Evolutionary conservation across 2,888 invertebrate genomes (phyloP).

Genomic region (Plagodis pulveraria): DNA sequence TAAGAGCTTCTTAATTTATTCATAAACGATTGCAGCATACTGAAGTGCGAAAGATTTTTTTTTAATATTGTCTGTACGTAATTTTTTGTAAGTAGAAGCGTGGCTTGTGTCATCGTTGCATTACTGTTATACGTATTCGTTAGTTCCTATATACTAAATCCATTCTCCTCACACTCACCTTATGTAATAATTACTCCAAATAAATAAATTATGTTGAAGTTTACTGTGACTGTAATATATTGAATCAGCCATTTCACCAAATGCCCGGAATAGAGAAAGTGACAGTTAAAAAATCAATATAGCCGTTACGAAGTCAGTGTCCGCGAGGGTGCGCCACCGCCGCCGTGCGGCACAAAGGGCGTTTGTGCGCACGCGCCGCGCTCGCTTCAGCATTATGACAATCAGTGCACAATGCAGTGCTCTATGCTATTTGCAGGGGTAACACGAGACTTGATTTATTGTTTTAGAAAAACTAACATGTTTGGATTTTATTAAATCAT

Average conservation of each 20-base stretch:
- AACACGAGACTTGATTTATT: constrained; percentile 44
- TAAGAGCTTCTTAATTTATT: no score
- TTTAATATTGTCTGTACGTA: no score
- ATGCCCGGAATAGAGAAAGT: constrained; percentile 47
- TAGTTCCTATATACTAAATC: no score
- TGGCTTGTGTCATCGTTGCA: no score
- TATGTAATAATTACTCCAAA: no score
- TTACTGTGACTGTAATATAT: not conserved
- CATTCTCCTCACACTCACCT: no score
- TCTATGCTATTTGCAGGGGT: constrained; percentile 57
- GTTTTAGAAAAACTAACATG: constrained; percentile 25
- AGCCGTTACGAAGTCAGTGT: constrained; percentile 73
- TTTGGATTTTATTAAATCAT: no score
- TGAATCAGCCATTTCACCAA: constrained; percentile 12
- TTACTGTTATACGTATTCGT: no score
- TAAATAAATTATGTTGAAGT: no score
- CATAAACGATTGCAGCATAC: no score
- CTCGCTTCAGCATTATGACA: constrained; percentile 61
- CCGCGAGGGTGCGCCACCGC: constrained; percentile 66
- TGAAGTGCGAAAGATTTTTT: no score
- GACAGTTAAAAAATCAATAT: constrained; percentile 84
- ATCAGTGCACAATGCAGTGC: constrained; percentile 61
- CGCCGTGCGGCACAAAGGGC: constrained; percentile 57
- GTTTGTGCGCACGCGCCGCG: constrained; percentile 67
- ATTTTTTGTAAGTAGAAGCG: no score